phyloP scores from a whole-genome alignment of 2,113 vertebrate genomes.

The Noctilio leporinus region DNA sequence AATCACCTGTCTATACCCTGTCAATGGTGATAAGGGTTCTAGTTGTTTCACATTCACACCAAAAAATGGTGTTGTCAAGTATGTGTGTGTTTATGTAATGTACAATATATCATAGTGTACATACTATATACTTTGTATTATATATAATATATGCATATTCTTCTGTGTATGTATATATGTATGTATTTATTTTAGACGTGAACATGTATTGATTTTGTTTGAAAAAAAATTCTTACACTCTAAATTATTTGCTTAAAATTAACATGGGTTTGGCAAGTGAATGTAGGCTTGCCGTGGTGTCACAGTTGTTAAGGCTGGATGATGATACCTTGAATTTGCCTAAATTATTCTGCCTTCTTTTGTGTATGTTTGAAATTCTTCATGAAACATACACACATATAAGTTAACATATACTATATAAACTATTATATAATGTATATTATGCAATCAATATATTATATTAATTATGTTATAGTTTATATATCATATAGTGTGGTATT shows the following conservation, averaged over 20 bases:
- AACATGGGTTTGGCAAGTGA: not conserved
- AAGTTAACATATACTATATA: not conserved
- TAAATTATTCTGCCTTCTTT: not conserved
- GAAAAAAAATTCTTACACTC: not conserved
- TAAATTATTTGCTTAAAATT: not conserved
- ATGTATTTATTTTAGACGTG: not conserved
- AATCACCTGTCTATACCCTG: fast-evolving
- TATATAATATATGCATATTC: fast-evolving
- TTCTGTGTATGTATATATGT: not conserved
- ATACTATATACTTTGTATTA: not conserved
- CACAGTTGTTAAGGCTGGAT: not conserved
- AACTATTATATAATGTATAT: not conserved
- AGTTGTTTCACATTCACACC: fast-evolving
- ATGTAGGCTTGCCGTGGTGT: fast-evolving
- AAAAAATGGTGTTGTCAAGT: fast-evolving
- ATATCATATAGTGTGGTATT: not conserved
- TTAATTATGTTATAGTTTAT: not conserved
- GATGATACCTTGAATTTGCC: too few species aligned
- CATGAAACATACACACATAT: not conserved
- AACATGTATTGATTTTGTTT: not conserved
- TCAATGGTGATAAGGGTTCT: not conserved
- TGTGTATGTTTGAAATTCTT: not conserved
- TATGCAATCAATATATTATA: not conserved
- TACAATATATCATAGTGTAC: fast-evolving
- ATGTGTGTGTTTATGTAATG: not conserved